Evolutionary conservation across 2,113 vertebrate species (phyloP).

Genomic region (Dromaius novaehollandiae): DNA sequence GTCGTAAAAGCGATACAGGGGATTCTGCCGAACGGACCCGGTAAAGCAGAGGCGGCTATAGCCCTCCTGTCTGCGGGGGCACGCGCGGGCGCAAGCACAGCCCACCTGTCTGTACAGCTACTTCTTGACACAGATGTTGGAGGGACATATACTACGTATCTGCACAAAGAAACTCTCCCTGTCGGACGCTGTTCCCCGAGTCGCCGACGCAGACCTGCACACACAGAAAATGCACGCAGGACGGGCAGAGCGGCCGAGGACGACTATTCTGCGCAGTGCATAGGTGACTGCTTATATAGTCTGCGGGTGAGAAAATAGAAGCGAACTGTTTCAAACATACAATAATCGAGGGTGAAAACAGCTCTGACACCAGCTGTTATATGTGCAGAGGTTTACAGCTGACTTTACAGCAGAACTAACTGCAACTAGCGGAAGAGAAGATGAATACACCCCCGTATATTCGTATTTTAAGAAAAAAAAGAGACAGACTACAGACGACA

Average conservation of each 20-base stretch:
- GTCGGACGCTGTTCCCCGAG: rapidly evolving
- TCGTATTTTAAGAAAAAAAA: slow-evolving; percentile 4
- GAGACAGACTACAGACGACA: not conserved
- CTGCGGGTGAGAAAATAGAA: not conserved
- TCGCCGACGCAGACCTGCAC: not conserved
- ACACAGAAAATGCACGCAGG: rapidly evolving
- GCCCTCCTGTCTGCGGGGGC: not conserved
- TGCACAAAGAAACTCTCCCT: not conserved
- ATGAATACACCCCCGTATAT: not conserved
- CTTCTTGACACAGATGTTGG: not conserved
- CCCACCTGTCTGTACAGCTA: not conserved
- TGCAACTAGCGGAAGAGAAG: not conserved
- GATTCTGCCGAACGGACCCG: not conserved
- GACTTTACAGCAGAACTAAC: slow-evolving; percentile 18
- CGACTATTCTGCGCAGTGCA: rapidly evolving
- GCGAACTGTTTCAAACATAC: not conserved
- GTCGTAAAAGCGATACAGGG: not conserved
- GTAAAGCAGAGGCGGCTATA: rapidly evolving
- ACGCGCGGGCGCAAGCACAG: not conserved
- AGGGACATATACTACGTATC: not conserved
- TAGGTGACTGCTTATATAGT: not conserved
- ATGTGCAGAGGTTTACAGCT: slow-evolving; percentile 9
- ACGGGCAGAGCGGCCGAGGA: not conserved
- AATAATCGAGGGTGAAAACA: not conserved
- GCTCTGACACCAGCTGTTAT: slow-evolving; percentile 38